Base-by-base conservation (phyloP, 1,140 invertebrate species). In the Eumaeus atala region DNA sequence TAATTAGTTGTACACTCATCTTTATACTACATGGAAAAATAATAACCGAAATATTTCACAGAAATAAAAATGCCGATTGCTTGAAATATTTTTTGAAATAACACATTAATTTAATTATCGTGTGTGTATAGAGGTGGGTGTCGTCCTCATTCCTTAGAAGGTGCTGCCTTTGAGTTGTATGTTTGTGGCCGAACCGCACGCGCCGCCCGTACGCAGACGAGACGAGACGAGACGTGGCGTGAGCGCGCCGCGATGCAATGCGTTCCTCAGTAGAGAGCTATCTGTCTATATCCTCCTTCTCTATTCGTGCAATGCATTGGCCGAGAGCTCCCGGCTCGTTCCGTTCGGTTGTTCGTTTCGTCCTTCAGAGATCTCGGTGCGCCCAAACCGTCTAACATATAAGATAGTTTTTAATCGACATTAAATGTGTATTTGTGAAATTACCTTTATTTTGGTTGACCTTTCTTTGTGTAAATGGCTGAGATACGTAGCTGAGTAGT, bases 391-490 rank as follows among this genome's bases (percentile, higher is more conserved):
- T 47, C 18, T 77, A 51, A 44, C 66, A 28, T 28, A 8, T 84
- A 86, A 81, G 78, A 60, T 83, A 84, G 78, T 21, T 69, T 9
- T 69, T 86, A 79, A 81, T 78, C 74, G 80, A 83, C 78, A 84
- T 86, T 83, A 81, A 84, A 84, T 84, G 83, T 86, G 83, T 86
- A 86, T 76, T 84, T 86, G 83, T 86, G 83, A 86, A 83, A 84
- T 79, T 76, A 79, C 71, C 78, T 76, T 76, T 78, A 80, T 47
- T 61, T 86, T 68, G 77, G 79, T 86, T 83, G 75, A 83, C 67
- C 74, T 85, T 86, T 81, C 73, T 82, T 84, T 84, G 79, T 84
- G 83, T 83, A 84, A 79, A 86, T 86, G 83, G 74, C 68, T 74
- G 74, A 81, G 78, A 79, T 75, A 72, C 71, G 77, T 85, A 85